Evolutionary conservation across 2,797 vertebrate species (phyloP), one percentile per base, ranked within the genome.

Genomic region (Enteromius paludinosus): DNA sequence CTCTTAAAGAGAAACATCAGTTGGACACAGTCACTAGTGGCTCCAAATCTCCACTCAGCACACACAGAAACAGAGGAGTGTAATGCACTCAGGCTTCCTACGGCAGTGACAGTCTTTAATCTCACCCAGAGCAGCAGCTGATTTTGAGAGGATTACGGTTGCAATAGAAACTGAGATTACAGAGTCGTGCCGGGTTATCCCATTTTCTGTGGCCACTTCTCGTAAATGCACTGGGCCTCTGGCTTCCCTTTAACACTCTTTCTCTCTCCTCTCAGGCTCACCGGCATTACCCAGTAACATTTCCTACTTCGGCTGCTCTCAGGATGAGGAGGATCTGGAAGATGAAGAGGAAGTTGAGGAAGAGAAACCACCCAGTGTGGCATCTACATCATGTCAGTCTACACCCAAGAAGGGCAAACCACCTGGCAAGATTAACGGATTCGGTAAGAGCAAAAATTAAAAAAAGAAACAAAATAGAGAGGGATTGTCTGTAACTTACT

Each of bases 231-330:
- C 33, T 47, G 17, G 52, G n/a, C 52, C 17, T 56, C 35, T 30
- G 14, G 14, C 38, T 41, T 69, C 64, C 33, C 52, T 43, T 43
- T 71, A 43, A 70, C 6, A n/a, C 8, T 59, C 90, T 76, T 7
- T 82, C 28, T 75, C n/a, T 62, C 35, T 0, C 20, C 18, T 70
- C 5, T 47, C 90, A 99, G 98, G 96, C 93, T 98, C 98, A 85
- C 91, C 96, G 83, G 97, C 97, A 82, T 95, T 99, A 94, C 98
- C 98, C 93, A 97, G 91, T 93, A 97, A 95, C 94, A 97, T 99
- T 97, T 95, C 96, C 4, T 98, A 96, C 94, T 99, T 99, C 12
- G 98, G 98, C 92, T 97, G 96, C 93, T 99, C 97, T 95, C 97
- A 98, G 94, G 97, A 99, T 70, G 98, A 98, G 82, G 97, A 98